These are phyloP conservation scores for Pluvialis apricaria DNA, from an alignment of 2,113 vertebrate species.

Conservation along the genomic window DNA sequence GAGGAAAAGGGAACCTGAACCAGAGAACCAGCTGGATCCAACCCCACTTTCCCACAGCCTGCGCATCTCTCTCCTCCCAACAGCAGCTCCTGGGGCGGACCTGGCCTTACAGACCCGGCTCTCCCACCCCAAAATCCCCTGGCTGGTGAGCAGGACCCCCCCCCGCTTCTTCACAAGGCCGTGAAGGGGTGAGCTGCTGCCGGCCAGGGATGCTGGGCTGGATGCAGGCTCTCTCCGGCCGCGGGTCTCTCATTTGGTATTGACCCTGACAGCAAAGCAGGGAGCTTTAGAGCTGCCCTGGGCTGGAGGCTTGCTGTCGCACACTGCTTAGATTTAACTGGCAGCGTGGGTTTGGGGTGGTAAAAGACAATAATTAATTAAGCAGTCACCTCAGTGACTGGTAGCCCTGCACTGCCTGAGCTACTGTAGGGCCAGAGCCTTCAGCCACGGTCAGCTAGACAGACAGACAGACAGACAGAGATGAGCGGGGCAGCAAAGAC, in stretches of 20 bases:
- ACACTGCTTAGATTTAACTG: not conserved
- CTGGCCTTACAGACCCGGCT: not conserved
- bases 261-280: not conserved
- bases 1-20: not conserved
- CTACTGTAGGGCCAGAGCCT: not conserved
- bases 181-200: rapidly evolving
- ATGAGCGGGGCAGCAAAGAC: not conserved
- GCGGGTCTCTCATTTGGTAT: not conserved
- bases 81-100: not conserved
- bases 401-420: not conserved
- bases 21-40: rapidly evolving
- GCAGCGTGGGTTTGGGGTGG: rapidly evolving
- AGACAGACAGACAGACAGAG: not conserved
- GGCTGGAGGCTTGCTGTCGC: not conserved
- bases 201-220: not conserved
- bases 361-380: not conserved
- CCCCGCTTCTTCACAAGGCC: not conserved
- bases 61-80: not conserved
- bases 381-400: not conserved
- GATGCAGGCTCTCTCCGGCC: not conserved
- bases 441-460: not conserved
- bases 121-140: not conserved
- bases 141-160: not conserved
- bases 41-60: rapidly evolving
- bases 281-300: not conserved